These are phyloP conservation scores for Gallirallus australis DNA, from an alignment of 2,797 vertebrate species.

Conservation along the genomic window DNA sequence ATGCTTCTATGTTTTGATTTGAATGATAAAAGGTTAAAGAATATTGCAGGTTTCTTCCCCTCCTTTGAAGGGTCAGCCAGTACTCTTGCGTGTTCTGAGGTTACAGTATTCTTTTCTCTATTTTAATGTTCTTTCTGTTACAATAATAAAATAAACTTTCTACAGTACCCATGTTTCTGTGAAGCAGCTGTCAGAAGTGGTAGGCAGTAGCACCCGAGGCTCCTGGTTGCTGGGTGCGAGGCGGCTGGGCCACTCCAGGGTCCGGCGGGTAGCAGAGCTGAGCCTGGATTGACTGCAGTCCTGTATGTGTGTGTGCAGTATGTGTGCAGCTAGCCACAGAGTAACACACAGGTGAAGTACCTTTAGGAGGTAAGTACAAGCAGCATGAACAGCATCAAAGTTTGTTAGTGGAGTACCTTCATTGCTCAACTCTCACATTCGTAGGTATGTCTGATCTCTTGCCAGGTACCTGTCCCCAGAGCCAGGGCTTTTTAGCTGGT, in stretches of 20 bases:
- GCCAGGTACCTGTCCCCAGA: background rate
- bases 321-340: background rate
- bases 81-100: background rate
- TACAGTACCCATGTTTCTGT: background rate
- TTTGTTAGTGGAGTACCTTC: background rate
- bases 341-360: background rate
- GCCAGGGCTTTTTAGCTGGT: background rate
- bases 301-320: no score
- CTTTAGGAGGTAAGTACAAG: background rate
- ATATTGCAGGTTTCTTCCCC: background rate
- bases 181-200: background rate
- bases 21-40: background rate
- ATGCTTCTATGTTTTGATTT: background rate
- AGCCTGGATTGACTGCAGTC: background rate
- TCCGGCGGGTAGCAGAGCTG: background rate
- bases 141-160: background rate
- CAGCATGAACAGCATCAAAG: background rate
- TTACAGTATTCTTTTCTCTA: background rate
- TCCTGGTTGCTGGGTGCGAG: fast-evolving
- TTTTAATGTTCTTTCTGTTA: background rate
- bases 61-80: background rate
- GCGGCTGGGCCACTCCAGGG: background rate
- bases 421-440: fast-evolving
- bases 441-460: background rate
- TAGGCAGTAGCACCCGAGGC: background rate